phyloP scores from a whole-genome alignment of 2,888 invertebrate genomes.

The Noctua janthina region DNA sequence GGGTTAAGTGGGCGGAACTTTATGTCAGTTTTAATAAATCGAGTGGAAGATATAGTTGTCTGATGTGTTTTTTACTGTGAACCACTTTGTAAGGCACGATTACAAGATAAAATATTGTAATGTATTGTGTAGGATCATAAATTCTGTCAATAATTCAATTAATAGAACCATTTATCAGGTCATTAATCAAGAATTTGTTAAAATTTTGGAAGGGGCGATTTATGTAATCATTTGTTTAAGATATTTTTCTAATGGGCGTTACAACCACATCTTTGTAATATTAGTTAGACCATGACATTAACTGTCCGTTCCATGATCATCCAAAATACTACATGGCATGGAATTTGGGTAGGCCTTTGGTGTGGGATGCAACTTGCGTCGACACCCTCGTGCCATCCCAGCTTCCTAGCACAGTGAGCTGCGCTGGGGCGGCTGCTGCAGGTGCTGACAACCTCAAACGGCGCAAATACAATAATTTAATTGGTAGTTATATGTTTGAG shows the following conservation, averaged over 20 bases:
- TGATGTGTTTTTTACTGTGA: conserved; percentile 54
- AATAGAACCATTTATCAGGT: conserved; percentile 21
- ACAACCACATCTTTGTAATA: neutral
- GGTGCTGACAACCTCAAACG: too few species aligned
- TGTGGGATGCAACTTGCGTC: too few species aligned
- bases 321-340: too few species aligned
- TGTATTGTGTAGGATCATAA: conserved; percentile 46
- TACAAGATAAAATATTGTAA: conserved; percentile 52
- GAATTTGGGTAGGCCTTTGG: too few species aligned
- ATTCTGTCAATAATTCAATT: conserved; percentile 41
- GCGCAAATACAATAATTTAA: too few species aligned
- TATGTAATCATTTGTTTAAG: neutral
- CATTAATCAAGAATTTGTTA: conserved; percentile 29
- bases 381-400: too few species aligned
- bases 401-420: too few species aligned
- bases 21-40: conserved; percentile 87
- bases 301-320: neutral
- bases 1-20: conserved; percentile 86
- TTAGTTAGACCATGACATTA: neutral
- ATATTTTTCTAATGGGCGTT: neutral
- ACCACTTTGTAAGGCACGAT: conserved; percentile 50
- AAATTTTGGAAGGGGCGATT: neutral
- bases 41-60: conserved; percentile 79
- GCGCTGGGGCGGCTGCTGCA: too few species aligned
- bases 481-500: too few species aligned